phyloP scores from a whole-genome alignment of 2,888 invertebrate species.

The Oscheius sp. region DNA sequence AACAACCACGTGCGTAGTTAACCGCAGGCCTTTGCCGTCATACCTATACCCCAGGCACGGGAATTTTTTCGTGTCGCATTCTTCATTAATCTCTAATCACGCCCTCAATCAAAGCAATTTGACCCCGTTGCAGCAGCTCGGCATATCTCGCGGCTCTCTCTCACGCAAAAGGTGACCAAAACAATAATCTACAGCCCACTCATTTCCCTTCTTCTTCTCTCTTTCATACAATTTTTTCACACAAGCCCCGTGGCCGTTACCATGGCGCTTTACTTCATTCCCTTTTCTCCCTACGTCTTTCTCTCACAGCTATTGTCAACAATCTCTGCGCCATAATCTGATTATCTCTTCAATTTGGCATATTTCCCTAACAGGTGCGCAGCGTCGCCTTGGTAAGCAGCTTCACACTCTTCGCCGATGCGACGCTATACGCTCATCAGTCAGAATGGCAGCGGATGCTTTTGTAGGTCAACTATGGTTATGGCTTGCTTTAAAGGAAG shows the following conservation, averaged over 20 bases:
- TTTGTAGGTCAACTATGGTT: slow-evolving; percentile 17
- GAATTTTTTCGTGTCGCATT: too few relatives aligned
- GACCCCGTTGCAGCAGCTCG: neutral
- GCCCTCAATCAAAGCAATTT: slow-evolving; percentile 12
- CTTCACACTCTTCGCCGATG: slow-evolving; percentile 1
- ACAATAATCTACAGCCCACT: neutral
- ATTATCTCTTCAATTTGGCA: slow-evolving; percentile 1
- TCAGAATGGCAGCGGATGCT: slow-evolving; percentile 15
- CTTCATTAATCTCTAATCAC: slow-evolving; percentile 16
- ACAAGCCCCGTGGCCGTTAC: slow-evolving; percentile 5
- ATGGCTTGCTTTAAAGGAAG: too few relatives aligned
- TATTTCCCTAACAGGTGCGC: neutral
- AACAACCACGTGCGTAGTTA: too few relatives aligned
- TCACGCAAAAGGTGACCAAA: slow-evolving; percentile 1
- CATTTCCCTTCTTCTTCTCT: neutral
- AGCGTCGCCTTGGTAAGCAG: neutral
- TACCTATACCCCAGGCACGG: too few relatives aligned
- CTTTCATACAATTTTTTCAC: neutral
- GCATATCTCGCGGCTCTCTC: neutral
- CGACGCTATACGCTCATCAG: slow-evolving; percentile 26
- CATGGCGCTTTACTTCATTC: slow-evolving; percentile 11
- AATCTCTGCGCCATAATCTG: slow-evolving; percentile 1
- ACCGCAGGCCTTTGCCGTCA: too few relatives aligned
- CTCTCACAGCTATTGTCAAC: neutral
- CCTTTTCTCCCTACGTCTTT: neutral